Conservation (phyloP, 2,888 invertebrate genomes). For the Stenchaetothrips biformis region DNA sequence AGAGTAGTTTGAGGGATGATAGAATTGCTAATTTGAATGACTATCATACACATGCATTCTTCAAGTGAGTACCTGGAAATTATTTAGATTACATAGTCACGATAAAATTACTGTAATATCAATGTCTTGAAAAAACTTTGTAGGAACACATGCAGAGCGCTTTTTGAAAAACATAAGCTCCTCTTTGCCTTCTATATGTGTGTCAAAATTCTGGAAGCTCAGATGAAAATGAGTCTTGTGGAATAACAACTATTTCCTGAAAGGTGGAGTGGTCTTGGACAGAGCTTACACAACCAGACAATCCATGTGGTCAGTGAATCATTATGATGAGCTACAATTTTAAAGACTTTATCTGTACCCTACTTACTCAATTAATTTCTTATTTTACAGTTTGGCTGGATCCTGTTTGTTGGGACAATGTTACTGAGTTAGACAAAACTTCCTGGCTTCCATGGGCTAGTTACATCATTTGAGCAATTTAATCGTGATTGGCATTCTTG, state of each 20-base stretch:
- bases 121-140: slow-evolving; percentile 32
- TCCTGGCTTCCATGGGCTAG: slow-evolving; percentile 77
- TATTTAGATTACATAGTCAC: slow-evolving; percentile 26
- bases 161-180: slow-evolving; percentile 85
- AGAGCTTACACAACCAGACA: slow-evolving; percentile 76
- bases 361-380: slow-evolving; percentile 26
- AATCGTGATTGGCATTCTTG: slow-evolving; percentile 71
- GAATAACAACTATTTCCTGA: slow-evolving; percentile 80
- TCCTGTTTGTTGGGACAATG: slow-evolving; percentile 81
- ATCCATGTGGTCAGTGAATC: slow-evolving; percentile 57
- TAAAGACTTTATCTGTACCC: slow-evolving; percentile 28
- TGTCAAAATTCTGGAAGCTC: slow-evolving; percentile 71
- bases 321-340: slow-evolving; percentile 26
- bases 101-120: slow-evolving; percentile 30
- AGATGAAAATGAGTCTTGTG: slow-evolving; percentile 62
- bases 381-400: slow-evolving; percentile 72
- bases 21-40: slow-evolving; percentile 74
- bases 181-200: slow-evolving; percentile 87
- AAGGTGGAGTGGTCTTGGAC: slow-evolving; percentile 81
- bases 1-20: slow-evolving; percentile 61
- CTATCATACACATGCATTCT: slow-evolving; percentile 81
- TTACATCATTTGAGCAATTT: slow-evolving; percentile 71
- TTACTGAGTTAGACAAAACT: slow-evolving; percentile 84
- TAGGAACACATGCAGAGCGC: slow-evolving; percentile 79
- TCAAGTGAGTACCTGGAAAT: slow-evolving; percentile 55